Conservation (phyloP, 2,888 invertebrate species). For the Isoperla grammatica region DNA sequence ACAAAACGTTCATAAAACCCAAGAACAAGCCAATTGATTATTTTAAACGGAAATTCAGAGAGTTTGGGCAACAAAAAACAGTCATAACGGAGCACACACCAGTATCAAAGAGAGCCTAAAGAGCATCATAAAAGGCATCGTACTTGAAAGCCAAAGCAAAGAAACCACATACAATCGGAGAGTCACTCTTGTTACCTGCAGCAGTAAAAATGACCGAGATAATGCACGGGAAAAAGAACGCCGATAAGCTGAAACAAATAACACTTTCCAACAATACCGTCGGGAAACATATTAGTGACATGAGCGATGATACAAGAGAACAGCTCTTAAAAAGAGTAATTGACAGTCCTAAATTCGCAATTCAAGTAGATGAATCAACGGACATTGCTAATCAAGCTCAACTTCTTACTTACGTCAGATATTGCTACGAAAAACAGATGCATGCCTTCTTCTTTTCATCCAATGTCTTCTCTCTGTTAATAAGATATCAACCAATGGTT, state of each 20-base stretch:
- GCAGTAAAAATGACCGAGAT: neutral
- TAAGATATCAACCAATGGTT: no score
- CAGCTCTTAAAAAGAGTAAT: conserved; percentile 17
- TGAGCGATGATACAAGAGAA: conserved; percentile 22
- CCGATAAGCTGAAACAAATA: neutral
- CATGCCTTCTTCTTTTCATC: no score
- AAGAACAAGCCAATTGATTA: conserved; percentile 28
- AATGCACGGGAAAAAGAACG: neutral
- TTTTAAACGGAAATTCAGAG: conserved; percentile 29
- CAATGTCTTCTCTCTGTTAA: no score
- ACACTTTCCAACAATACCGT: conserved; percentile 18
- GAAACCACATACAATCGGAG: conserved; percentile 6
- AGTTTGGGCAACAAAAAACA: conserved; percentile 32
- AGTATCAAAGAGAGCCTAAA: conserved; percentile 24
- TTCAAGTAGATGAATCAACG: conserved; percentile 27
- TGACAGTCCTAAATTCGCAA: conserved; percentile 23
- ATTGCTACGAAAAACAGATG: conserved; percentile 19
- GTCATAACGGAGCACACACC: conserved; percentile 23
- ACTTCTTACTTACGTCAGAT: conserved; percentile 22
- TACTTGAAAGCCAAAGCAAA: conserved; percentile 28
- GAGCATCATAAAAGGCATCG: conserved; percentile 24
- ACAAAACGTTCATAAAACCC: conserved; percentile 28
- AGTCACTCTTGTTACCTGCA: neutral
- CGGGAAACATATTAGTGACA: conserved; percentile 7
- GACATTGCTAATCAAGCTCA: conserved; percentile 20